Conservation (phyloP, 1,140 invertebrate species). For the Zaprionus ghesquierei region DNA sequence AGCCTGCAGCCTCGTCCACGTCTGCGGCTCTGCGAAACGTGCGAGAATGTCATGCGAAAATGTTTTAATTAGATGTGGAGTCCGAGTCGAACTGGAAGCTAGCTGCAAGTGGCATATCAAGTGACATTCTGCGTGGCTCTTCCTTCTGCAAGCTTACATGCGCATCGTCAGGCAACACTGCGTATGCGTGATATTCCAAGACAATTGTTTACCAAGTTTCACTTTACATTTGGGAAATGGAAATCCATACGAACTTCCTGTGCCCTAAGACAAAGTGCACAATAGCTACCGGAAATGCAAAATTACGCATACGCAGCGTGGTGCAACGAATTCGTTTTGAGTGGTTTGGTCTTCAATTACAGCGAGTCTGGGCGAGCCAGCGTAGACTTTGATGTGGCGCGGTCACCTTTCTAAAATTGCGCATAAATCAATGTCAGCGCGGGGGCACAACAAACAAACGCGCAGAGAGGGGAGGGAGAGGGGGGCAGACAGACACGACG, state of each 20-base stretch:
- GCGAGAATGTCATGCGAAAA: constrained; percentile 62
- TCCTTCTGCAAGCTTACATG: too few species aligned
- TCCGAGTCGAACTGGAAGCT: background rate
- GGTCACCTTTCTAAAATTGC: constrained; percentile 52
- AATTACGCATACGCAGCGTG: constrained; percentile 64
- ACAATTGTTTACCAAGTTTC: constrained; percentile 10
- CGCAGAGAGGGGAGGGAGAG: background rate
- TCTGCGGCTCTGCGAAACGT: constrained; percentile 41
- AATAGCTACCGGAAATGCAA: constrained; percentile 40
- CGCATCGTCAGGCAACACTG: background rate
- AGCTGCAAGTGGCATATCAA: background rate
- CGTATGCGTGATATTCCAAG: background rate
- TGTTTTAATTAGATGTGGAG: constrained; percentile 67
- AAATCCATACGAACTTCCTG: constrained; percentile 15
- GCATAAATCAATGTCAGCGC: background rate
- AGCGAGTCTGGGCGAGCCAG: too few species aligned
- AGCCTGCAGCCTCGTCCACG: constrained; percentile 52
- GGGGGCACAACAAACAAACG: background rate
- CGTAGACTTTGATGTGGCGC: background rate
- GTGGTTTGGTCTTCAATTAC: constrained; percentile 39
- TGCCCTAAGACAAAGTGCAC: background rate
- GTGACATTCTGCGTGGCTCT: background rate
- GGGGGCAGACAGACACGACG: too few species aligned
- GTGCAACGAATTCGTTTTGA: constrained; percentile 31
- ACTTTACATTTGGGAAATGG: constrained; percentile 42